Conservation (phyloP, 2,113 vertebrate species). For the Heloderma charlesbogerti region DNA sequence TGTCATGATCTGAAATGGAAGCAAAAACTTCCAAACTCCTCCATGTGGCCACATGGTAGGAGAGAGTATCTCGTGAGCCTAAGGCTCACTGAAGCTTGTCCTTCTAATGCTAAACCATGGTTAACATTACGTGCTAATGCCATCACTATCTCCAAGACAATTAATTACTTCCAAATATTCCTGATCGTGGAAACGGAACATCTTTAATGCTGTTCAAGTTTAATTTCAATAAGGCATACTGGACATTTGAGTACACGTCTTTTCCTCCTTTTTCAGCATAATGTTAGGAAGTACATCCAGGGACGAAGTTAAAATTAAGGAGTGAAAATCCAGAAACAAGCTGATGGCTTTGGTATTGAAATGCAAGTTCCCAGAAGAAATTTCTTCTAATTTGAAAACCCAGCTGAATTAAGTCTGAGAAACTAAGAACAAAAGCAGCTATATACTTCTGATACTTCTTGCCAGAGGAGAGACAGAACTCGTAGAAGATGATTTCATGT, state of each 20-base stretch:
- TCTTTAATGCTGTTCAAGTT: constrained; percentile 11
- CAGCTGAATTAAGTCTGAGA: too few relatives aligned
- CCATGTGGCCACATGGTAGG: too few relatives aligned
- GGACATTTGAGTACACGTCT: not conserved
- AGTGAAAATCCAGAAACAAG: too few relatives aligned
- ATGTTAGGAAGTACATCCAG: not conserved
- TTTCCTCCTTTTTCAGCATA: not conserved
- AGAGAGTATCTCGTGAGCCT: not conserved
- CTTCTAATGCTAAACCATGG: not conserved
- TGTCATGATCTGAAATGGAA: not conserved
- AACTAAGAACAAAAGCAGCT: too few relatives aligned
- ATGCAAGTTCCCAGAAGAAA: too few relatives aligned
- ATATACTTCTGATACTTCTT: too few relatives aligned
- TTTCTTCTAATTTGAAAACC: too few relatives aligned
- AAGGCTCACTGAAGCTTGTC: too few relatives aligned
- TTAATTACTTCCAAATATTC: constrained; percentile 1
- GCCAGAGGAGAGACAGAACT: not conserved
- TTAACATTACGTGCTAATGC: not conserved
- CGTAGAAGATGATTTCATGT: not conserved
- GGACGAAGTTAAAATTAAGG: too few relatives aligned
- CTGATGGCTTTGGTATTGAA: too few relatives aligned
- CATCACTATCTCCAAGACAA: not conserved
- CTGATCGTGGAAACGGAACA: not conserved
- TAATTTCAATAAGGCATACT: not conserved
- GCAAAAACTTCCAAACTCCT: not conserved